Conservation (phyloP, 2,888 invertebrate species). For the Himalopsyche kuldschensis region DNA sequence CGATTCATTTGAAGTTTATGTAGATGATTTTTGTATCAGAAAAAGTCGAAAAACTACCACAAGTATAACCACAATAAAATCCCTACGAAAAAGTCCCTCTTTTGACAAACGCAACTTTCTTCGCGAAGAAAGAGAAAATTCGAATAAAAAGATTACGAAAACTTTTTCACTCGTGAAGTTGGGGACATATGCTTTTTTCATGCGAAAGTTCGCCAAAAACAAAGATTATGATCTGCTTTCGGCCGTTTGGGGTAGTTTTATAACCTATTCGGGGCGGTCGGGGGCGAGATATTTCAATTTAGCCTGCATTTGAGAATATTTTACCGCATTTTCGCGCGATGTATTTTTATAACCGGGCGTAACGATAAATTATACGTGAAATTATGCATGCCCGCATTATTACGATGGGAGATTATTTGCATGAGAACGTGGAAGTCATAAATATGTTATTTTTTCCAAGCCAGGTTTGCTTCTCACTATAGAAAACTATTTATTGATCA, state of each 20-base stretch:
- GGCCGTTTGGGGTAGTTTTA: not conserved
- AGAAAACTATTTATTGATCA: no score
- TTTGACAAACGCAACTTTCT: not conserved
- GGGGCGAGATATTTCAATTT: not conserved
- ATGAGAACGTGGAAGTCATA: no score
- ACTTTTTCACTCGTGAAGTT: constrained; percentile 10
- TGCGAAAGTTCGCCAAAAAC: not conserved
- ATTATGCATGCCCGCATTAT: no score
- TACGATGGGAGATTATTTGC: no score
- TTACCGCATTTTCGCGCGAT: not conserved
- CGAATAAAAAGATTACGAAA: constrained; percentile 16
- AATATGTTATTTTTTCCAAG: no score
- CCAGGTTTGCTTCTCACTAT: no score
- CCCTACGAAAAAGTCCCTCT: not conserved
- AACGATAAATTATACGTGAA: not conserved
- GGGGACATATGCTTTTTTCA: not conserved
- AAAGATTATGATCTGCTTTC: not conserved
- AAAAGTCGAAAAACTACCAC: not conserved
- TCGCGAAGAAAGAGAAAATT: not conserved
- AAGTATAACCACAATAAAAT: not conserved
- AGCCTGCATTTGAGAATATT: not conserved
- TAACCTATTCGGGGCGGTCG: not conserved
- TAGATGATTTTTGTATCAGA: constrained; percentile 5
- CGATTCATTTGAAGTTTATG: not conserved
- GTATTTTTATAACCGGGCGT: not conserved